Evolutionary conservation across 2,113 vertebrate species (phyloP).

Genomic region (Hymenochirus boettgeri): DNA sequence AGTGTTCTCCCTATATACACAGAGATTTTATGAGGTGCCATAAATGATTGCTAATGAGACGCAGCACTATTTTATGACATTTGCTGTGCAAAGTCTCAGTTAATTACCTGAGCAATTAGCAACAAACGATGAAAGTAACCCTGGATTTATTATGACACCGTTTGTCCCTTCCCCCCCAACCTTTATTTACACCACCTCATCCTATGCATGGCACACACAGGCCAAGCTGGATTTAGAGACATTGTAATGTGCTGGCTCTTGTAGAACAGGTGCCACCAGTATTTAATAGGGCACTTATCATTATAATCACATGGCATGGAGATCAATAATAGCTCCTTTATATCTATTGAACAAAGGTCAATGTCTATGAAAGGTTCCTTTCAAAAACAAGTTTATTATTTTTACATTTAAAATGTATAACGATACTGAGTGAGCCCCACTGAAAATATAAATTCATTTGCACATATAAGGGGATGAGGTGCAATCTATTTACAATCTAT

Average conservation of each 20-base stretch:
- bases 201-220: no score
- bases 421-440: no score
- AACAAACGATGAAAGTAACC: slow-evolving; percentile 40
- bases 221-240: no score
- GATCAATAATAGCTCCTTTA: slow-evolving; percentile 29
- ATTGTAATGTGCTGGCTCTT: not conserved
- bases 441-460: no score
- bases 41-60: slow-evolving; percentile 42
- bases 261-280: not conserved
- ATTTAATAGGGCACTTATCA: slow-evolving; percentile 29
- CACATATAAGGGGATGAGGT: no score
- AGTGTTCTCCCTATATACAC: slow-evolving; percentile 31
- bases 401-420: no score
- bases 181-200: slow-evolving; percentile 21
- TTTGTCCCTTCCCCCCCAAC: not conserved
- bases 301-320: slow-evolving; percentile 14
- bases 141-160: slow-evolving; percentile 40
- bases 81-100: slow-evolving; percentile 43
- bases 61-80: slow-evolving; percentile 40
- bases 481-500: no score
- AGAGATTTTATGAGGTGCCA: slow-evolving; percentile 38
- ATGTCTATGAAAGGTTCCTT: not conserved
- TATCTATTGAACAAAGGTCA: slow-evolving; percentile 1
- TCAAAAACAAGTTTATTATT: no score
- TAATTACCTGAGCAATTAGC: slow-evolving; percentile 42